Percentiles rank a stretch among this genome's conserved stretches.
Evolutionary conservation across 1,140 invertebrate genomes (phyloP).

Genomic region (Megathymus violae): DNA sequence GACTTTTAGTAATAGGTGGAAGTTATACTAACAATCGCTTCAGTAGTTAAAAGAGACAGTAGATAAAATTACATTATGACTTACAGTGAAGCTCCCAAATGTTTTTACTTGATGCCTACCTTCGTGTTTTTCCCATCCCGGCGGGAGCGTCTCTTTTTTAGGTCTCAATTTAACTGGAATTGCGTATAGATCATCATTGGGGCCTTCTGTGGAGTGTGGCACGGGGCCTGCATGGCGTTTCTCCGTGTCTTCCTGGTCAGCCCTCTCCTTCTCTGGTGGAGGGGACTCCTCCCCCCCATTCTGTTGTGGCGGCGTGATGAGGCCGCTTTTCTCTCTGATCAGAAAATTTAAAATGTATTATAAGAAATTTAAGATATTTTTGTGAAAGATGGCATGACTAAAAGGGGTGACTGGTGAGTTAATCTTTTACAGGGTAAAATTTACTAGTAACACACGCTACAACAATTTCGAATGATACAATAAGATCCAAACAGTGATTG

Average conservation of each 20-base stretch:
- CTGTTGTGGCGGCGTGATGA: constrained; percentile 72
- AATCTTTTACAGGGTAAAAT: too few relatives aligned
- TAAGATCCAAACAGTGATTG: too few relatives aligned
- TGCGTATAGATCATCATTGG: constrained; percentile 90
- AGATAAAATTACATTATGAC: too few relatives aligned
- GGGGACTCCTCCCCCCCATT: constrained; percentile 77
- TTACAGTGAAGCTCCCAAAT: too few relatives aligned
- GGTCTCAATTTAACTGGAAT: constrained; percentile 88
- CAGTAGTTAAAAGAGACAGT: too few relatives aligned
- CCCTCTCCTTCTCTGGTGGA: constrained; percentile 79
- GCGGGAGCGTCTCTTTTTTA: constrained; percentile 86
- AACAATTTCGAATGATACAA: too few relatives aligned
- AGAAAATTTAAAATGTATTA: constrained; percentile 16
- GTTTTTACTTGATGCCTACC: too few relatives aligned
- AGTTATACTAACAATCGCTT: too few relatives aligned
- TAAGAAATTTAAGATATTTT: neutral
- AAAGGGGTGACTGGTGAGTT: too few relatives aligned
- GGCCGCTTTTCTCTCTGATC: constrained; percentile 77
- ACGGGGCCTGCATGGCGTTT: constrained; percentile 85
- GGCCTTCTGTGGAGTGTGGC: constrained; percentile 87
- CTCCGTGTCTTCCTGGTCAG: constrained; percentile 78
- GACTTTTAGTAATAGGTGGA: too few relatives aligned
- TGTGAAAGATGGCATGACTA: too few relatives aligned
- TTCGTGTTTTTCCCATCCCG: constrained; percentile 97
- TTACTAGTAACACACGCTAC: too few relatives aligned